Conservation (phyloP, 2,888 invertebrate genomes). For the Thera obeliscata region DNA sequence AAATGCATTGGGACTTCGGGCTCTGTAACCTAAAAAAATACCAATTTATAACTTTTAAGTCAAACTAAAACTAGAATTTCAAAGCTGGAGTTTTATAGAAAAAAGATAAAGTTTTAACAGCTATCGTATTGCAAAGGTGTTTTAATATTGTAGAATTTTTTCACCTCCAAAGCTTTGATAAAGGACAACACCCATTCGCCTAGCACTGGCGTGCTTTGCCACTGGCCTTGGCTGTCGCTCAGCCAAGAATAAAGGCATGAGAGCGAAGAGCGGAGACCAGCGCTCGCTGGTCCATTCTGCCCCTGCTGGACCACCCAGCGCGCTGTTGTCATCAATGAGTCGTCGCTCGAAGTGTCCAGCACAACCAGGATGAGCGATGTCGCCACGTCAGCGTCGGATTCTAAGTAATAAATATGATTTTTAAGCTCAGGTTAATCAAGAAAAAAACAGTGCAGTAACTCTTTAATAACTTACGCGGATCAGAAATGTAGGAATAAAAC, state of each 20-base stretch:
- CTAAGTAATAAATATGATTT: conserved; percentile 44
- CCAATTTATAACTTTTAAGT: not conserved
- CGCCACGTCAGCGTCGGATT: conserved; percentile 82
- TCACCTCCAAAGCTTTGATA: conserved; percentile 86
- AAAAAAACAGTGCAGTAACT: not conserved
- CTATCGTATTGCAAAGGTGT: not conserved
- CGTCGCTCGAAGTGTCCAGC: conserved; percentile 71
- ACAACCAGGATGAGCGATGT: conserved; percentile 85
- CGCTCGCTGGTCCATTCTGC: conserved; percentile 71
- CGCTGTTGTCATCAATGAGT: conserved; percentile 59
- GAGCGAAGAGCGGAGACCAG: conserved; percentile 86
- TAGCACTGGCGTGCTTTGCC: conserved; percentile 86
- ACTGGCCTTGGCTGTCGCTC: conserved; percentile 84
- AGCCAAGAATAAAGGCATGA: conserved; percentile 88
- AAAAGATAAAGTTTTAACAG: too few species aligned
- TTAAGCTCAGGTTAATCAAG: not conserved
- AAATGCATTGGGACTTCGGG: too few species aligned
- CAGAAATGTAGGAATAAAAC: conserved; percentile 85
- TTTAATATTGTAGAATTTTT: conserved; percentile 2
- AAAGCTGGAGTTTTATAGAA: too few species aligned
- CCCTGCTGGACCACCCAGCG: conserved; percentile 73
- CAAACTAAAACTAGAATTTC: too few species aligned
- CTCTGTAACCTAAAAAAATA: not conserved
- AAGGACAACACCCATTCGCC: conserved; percentile 88
- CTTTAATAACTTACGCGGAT: conserved; percentile 69